Evolutionary conservation across 2,797 vertebrate species (phyloP), one percentile per base, ranked within the genome.

Genomic region (Arrhamphus sclerolepis): DNA sequence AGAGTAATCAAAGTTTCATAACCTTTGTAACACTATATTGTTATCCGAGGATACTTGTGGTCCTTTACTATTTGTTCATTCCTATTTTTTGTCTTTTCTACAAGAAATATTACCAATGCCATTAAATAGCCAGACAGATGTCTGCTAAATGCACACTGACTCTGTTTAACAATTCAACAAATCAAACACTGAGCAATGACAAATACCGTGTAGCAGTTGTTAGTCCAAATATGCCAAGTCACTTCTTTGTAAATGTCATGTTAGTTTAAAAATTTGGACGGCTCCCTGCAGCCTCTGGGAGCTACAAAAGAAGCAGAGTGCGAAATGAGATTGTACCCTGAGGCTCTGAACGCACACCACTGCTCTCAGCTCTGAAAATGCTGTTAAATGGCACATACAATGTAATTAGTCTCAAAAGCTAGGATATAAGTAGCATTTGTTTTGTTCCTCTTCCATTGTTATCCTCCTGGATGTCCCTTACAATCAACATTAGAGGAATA

Each of bases 181-280:
- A 69, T 60, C 59, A 64, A 73, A 76, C 64, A 62, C 21, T 18
- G 40, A 71, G 43, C 40, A 34, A 18, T 1, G 48, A 60, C 55
- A 77, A 78, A 66, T 73, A 53, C 65, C 10, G 14, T 40, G 63
- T 41, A 48, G 61, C 57, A 53, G 38, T 18, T 56, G 26, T 10
- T 24, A 51, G 64, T 60, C 44, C 28, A 87, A 78, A 86, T 59
- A 79, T 49, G 43, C 16, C 0, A 8, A 62, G 55, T 28, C 56
- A 61, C 61, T 72, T 56, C 66, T 81, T 59, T 78, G 67, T 75
- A 84, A 87, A 87, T 89, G 88, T 60, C 80, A 87, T 79, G 66
- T 72, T 61, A 83, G 74, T 81, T 75, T 49, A 64, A 70, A 78
- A 69, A 62, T 62, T 60, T 72, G 62, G 47, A 62, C 54, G 62